Base-by-base conservation (phyloP, 2,113 vertebrate species). In the Myrmecophaga tridactyla region DNA sequence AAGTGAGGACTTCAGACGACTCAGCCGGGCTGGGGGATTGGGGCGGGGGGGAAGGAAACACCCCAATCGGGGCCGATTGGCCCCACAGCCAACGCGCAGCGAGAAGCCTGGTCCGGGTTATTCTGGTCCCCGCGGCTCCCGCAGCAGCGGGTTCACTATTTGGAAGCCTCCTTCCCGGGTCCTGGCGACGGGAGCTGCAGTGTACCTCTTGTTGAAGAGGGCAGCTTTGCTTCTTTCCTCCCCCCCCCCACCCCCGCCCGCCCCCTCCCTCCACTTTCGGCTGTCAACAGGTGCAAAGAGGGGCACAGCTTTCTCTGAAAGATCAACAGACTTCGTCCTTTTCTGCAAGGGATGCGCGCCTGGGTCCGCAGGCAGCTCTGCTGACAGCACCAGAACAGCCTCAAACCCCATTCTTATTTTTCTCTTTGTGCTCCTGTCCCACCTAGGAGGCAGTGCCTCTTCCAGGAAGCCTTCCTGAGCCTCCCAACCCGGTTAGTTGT, bases 381-480 rank as follows among this genome's bases (percentile, higher is more conserved):
- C 15, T 17, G 6, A 56, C 77, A 29, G 60, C 14, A 15, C 48
- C 53, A 27, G n/a, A 77, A 17, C 69, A 82, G 39, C 4, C n/a
- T 7, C 41, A 12, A 41, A 36, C 17, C 23, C 76, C 36, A 2
- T 39, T 8, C 36, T 14, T 82, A 39, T 6, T 20, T 80, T 58
- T 77, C 39, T 77, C n/a, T 88, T 73, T 63, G 60, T 65, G 73
- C 48, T 85, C 56, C 27, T 78, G 70, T 53, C 27, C 58, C 75
- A 39, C 4, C 21, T 29, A 67, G 72, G 25, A 86, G 12, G 48
- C 21, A 62, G 27, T 9, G 14, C 85, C 89, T 80, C 93, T 83
- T 96, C 95, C 7, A 4, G 84, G 87, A 84, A 94, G 65, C 23
- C 83, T 76, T 63, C 67, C 29, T 4, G 70, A 80, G 62, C 36